These are phyloP conservation scores for Xerus rutilus DNA, from an alignment of 2,797 vertebrate genomes.

Conservation along the genomic window DNA sequence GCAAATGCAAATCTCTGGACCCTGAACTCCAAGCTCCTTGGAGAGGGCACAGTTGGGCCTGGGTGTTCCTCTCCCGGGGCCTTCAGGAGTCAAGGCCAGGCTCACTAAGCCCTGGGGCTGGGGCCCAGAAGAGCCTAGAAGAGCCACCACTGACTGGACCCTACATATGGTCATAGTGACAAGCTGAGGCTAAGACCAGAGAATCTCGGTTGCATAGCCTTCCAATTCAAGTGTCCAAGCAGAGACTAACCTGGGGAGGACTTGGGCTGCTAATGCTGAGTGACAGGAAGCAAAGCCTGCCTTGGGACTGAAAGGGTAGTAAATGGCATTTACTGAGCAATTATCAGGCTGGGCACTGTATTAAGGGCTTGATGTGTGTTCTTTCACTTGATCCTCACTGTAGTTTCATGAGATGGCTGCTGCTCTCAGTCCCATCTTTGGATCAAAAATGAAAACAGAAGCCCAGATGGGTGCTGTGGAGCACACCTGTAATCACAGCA, in stretches of 20 bases:
- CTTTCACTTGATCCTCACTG: not conserved
- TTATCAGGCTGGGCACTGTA: not conserved
- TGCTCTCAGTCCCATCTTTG: not conserved
- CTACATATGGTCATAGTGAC: not conserved
- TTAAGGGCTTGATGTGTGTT: not conserved
- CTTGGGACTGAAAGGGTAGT: not conserved
- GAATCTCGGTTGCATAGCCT: not conserved
- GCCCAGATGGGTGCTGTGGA: not conserved
- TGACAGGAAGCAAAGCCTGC: not conserved
- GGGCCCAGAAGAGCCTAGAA: not conserved
- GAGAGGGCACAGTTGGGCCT: not conserved
- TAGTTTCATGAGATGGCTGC: not conserved
- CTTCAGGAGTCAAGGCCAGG: not conserved
- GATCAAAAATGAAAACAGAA: not conserved
- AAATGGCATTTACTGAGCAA: not conserved
- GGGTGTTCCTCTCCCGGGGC: not conserved
- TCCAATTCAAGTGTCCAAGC: not conserved
- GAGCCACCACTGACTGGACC: not conserved
- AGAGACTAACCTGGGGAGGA: not conserved
- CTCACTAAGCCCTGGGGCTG: not conserved
- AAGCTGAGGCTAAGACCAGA: not conserved
- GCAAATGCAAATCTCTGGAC: not conserved
- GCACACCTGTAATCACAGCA: no score
- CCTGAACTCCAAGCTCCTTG: not conserved
- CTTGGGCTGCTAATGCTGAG: not conserved